These are phyloP conservation scores for Tetheella fluctuosa DNA, from an alignment of 2,888 invertebrate species.

Conservation along the genomic window DNA sequence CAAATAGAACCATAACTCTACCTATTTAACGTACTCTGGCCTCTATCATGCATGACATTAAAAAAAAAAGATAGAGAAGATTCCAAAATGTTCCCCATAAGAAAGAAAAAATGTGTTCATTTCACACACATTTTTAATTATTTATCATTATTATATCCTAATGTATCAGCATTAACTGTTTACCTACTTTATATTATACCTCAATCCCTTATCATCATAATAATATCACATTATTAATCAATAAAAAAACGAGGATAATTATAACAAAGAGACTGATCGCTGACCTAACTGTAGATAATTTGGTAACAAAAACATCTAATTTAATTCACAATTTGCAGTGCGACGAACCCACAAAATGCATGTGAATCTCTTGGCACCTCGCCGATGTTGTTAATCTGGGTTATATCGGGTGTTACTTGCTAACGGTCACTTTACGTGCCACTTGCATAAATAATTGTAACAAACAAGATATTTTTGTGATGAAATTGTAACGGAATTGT, in stretches of 20 bases:
- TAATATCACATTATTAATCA: no score
- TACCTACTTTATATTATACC: no score
- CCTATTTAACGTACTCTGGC: no score
- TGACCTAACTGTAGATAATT: constrained; percentile 33
- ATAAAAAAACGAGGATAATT: not conserved
- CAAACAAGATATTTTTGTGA: not conserved
- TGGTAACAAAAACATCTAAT: constrained; percentile 5
- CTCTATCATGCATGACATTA: no score
- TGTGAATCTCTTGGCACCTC: constrained; percentile 47
- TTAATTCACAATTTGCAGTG: constrained; percentile 39
- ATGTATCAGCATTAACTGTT: no score
- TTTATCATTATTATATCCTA: no score
- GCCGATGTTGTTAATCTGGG: constrained; percentile 46
- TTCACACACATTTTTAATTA: no score
- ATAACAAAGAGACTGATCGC: constrained; percentile 18
- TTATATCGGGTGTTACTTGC: constrained; percentile 40
- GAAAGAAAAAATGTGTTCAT: no score
- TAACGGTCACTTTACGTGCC: constrained; percentile 6
- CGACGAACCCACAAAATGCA: constrained; percentile 48
- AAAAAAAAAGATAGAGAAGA: no score
- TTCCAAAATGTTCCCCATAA: no score
- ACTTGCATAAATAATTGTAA: constrained; percentile 7
- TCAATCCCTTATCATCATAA: no score
- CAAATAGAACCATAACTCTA: no score
- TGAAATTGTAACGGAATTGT: not conserved